Evolutionary conservation across 2,797 vertebrate genomes (phyloP).

Genomic region (Coregonus sp.): DNA sequence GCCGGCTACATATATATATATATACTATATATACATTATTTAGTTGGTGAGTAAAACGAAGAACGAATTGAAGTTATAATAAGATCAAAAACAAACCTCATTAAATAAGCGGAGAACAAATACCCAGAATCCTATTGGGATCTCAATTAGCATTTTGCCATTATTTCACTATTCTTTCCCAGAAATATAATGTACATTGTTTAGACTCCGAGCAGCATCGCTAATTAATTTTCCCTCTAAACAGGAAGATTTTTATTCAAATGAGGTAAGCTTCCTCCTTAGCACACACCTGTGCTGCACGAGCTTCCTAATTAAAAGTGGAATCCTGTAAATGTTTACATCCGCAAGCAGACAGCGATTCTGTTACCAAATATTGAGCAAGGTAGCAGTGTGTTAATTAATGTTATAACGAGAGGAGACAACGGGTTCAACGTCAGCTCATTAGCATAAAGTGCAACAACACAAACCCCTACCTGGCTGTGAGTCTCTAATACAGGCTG

Average conservation of each 20-base stretch:
- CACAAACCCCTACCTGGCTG: conserved; percentile 35
- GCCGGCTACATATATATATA: too few relatives aligned
- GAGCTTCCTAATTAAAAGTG: conserved; percentile 74
- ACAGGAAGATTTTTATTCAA: conserved; percentile 70
- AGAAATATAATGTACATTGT: conserved; percentile 38
- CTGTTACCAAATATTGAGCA: conserved; percentile 81
- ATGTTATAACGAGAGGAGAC: conserved; percentile 67
- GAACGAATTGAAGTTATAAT: conserved; percentile 38
- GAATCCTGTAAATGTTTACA: conserved; percentile 79
- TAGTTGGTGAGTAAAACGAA: conserved; percentile 30
- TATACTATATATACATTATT: conserved; percentile 8
- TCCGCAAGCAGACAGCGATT: conserved; percentile 67
- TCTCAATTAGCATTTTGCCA: conserved; percentile 44
- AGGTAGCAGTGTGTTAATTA: conserved; percentile 83
- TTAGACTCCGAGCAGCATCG: conserved; percentile 39
- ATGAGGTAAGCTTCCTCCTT: conserved; percentile 71
- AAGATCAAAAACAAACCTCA: conserved; percentile 28
- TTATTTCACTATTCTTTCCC: conserved; percentile 45
- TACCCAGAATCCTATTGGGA: conserved; percentile 20
- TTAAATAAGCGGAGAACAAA: conserved; percentile 12
- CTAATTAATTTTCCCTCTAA: conserved; percentile 67
- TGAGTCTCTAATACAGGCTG: conserved; percentile 21
- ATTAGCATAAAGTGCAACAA: conserved; percentile 72
- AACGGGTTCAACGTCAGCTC: conserved; percentile 50
- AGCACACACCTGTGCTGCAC: conserved; percentile 78